Evolutionary conservation across 2,113 vertebrate genomes (phyloP).

Genomic region (Chloropsis hardwickii): DNA sequence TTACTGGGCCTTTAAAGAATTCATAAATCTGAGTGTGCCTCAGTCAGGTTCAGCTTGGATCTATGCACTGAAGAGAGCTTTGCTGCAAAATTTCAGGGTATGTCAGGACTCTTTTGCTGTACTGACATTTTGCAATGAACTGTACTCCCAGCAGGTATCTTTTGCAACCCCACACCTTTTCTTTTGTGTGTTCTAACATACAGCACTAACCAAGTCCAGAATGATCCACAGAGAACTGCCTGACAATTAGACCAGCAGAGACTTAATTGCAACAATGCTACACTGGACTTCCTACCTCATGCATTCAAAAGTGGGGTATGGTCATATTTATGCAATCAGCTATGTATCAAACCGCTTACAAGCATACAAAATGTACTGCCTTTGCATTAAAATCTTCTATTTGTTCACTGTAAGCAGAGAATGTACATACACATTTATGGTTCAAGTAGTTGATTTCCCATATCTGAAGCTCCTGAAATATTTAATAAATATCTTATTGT

Average conservation of each 20-base stretch:
- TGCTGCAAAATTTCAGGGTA: neutral
- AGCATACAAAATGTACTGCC: neutral
- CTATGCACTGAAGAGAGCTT: neutral
- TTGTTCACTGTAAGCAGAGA: neutral
- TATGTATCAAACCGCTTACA: neutral
- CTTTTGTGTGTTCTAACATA: neutral
- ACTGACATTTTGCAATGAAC: neutral
- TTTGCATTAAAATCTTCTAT: neutral
- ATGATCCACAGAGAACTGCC: neutral
- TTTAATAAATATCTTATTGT: neutral
- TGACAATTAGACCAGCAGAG: neutral
- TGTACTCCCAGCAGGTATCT: neutral
- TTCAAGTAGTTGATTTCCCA: neutral
- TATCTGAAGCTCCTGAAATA: neutral
- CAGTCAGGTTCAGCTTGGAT: neutral
- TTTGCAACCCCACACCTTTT: neutral
- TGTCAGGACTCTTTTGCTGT: neutral
- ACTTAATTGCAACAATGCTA: neutral
- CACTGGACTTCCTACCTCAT: neutral
- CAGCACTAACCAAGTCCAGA: neutral
- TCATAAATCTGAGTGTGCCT: neutral
- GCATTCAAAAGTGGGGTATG: neutral
- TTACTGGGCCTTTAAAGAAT: conserved; percentile 18
- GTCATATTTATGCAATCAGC: neutral
- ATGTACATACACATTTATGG: neutral